Base-by-base conservation (phyloP, 2,888 invertebrate genomes). In the Metacarcinus magister region DNA sequence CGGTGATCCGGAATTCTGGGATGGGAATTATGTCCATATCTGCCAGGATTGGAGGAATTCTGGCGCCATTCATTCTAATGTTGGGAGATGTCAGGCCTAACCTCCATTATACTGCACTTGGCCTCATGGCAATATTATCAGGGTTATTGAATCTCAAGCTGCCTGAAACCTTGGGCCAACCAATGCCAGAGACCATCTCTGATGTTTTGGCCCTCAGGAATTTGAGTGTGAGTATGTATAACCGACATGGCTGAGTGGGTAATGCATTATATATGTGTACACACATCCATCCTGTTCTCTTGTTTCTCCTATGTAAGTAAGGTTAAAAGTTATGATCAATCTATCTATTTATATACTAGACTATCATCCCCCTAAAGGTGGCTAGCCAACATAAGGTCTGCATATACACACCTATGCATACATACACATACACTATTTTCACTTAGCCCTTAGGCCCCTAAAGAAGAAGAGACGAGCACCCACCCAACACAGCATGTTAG, bases 1-100 rank as follows among this genome's bases (percentile, higher is more conserved):
- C 98, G 0, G 97, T 97, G 4, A 97, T 98, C n/a, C 97, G 98
- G 39, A 98, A 98, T 97, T 96, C 97, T 19, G 97, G 97, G 23
- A 96, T 97, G 92, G 97, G 97, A 16, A 96, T 97, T 8, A 97
- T 97, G n/a, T 97, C 97, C 0, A 97, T 97, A n/a, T 97, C 97
- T 96, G 97, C 97, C 32, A 96, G 97, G 92, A n/a, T 97, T 44
- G 97, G 97, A 7, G 97, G 97, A n/a, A 97, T 97, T 23, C 32
- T 97, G 13, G 97, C 97, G 13, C 97, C 97, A 2, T 97, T 97
- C 94, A 96, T 97, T 92, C 97, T 97, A 23, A 97, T 97, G 96
- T 89, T 97, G 94, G 97, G 96, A 46, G 97, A 96, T 32, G 60
- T 95, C 19, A 19, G 90, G 19, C 97, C 97, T 5, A 96, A 97